Percentiles rank a stretch among this genome's conserved stretches.
phyloP scores from a whole-genome alignment of 1,140 invertebrate genomes.

The Lycorma delicatula region DNA sequence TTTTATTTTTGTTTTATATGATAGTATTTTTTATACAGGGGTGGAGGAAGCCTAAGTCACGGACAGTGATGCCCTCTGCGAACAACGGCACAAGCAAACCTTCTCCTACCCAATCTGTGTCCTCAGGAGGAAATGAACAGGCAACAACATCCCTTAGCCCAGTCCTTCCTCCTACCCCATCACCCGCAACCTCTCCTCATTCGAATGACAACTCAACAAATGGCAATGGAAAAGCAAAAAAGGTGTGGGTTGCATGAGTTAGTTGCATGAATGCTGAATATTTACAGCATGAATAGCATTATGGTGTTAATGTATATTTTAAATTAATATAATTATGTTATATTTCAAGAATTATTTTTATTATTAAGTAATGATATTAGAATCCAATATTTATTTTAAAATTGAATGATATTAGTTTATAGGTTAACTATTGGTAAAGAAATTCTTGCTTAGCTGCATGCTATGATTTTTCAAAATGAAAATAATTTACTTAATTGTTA shows the following conservation, averaged over 20 bases:
- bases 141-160: slow-evolving; percentile 11
- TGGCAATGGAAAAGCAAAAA: slow-evolving; percentile 20
- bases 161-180: slow-evolving; percentile 3
- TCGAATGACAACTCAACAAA: slow-evolving; percentile 7
- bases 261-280: not conserved
- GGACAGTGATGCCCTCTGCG: slow-evolving; percentile 56
- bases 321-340: too few species aligned
- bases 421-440: too few species aligned
- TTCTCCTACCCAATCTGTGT: slow-evolving; percentile 10
- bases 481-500: too few species aligned
- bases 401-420: too few species aligned
- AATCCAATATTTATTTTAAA: too few species aligned
- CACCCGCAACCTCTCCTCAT: not conserved
- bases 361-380: too few species aligned
- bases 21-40: too few species aligned
- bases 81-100: slow-evolving; percentile 14
- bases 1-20: too few species aligned
- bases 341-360: too few species aligned
- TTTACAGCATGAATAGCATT: too few species aligned
- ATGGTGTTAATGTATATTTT: not conserved
- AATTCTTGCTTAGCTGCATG: too few species aligned
- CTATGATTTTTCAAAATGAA: too few species aligned
- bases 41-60: slow-evolving; percentile 65
- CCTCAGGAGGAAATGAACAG: slow-evolving; percentile 13
- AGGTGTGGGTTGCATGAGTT: slow-evolving; percentile 19